Evolutionary conservation across 2,113 vertebrate species (phyloP).

Genomic region (Montifringilla adamsi): DNA sequence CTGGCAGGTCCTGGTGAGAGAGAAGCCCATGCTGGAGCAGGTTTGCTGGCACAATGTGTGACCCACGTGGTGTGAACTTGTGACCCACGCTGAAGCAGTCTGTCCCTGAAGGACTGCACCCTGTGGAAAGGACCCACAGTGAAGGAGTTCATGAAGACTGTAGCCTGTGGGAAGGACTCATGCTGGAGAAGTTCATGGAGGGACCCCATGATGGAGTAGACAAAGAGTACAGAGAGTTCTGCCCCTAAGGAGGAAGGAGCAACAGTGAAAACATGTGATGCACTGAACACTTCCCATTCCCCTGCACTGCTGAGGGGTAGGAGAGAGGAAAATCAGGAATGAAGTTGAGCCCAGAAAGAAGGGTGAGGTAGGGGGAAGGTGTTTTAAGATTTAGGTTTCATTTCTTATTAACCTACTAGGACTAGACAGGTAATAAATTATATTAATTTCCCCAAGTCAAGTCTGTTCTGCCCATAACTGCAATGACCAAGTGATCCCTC

Average conservation of each 20-base stretch:
- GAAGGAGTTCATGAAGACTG: background rate
- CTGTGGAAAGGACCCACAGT: background rate
- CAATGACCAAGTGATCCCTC: fast-evolving
- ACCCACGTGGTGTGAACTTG: background rate
- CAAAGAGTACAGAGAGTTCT: background rate
- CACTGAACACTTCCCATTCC: background rate
- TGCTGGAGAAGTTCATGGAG: background rate
- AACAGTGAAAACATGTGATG: background rate
- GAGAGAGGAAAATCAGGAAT: background rate
- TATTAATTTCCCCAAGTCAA: background rate
- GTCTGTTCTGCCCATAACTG: background rate
- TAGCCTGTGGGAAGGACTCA: background rate
- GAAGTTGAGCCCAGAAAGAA: background rate
- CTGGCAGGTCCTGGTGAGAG: background rate
- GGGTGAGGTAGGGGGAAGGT: background rate
- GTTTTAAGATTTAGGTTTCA: background rate
- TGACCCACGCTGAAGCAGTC: background rate
- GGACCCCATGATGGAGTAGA: background rate
- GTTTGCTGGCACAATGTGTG: background rate
- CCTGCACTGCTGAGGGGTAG: fast-evolving
- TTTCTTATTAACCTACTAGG: background rate
- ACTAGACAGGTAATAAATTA: background rate
- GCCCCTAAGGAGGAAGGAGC: background rate
- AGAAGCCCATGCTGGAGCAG: background rate
- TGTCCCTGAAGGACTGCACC: background rate